Base-by-base conservation (phyloP, 2,113 vertebrate genomes). In the Cranoglanis bouderius region DNA sequence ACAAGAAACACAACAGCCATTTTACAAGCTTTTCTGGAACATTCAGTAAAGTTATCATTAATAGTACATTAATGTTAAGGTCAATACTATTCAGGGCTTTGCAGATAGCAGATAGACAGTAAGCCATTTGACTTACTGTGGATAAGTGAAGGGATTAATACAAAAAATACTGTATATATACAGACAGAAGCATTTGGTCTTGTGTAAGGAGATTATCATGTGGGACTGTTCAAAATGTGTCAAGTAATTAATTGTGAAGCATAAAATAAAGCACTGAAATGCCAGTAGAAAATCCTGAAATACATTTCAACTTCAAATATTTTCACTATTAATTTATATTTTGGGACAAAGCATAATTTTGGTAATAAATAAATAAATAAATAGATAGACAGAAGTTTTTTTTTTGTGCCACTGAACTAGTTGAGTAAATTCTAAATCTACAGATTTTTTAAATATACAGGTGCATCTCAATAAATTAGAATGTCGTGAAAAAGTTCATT, bases 61-160 rank as follows among this genome's bases (percentile, higher is more conserved):
- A 89, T 49, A 85, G 74, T 43, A 88, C 12, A 13, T 35, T 35
- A 46, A 74, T 61, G 65, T 81, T 87, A 83, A 75, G 24, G 55
- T 19, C 32, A 53, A 61, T 59, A 51, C 10, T 67, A 67, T 32
- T 49, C 29, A 88, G 26, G 3, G 46, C 16, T n/a, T n/a, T 55
- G 26, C 18, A 46, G 46, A 40, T 51, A 81, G 63, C 46, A 57
- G 32, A 74, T 67, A 78, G 26, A 40, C 19, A 38, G 16, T 53
- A 53, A 53, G 6, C 3, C 29, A 77, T 77, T 77, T 77, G 81
- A 88, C 82, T 82, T 82, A 70, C 29, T 75, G 72, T 59, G 18
- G 26, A 67, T 38, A 85, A 63, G 32, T 67, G 55, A 83, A 13
- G 70, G n/a, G 80, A 84, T 67, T 87, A 70, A 88, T 32, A 82